These are phyloP conservation scores for Pantherophis vulpinus DNA, from an alignment of 2,797 vertebrate species.

Conservation along the genomic window DNA sequence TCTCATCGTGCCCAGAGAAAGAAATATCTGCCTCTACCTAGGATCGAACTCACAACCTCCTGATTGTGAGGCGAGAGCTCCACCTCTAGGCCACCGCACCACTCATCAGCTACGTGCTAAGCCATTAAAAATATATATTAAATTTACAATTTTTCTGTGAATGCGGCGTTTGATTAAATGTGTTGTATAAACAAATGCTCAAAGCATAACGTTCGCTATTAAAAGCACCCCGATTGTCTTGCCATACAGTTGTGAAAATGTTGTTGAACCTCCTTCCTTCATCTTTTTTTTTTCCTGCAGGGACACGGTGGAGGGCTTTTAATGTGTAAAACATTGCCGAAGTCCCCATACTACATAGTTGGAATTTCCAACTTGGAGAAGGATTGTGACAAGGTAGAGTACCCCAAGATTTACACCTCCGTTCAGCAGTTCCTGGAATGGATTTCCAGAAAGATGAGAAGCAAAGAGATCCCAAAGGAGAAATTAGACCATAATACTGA, in stretches of 20 bases:
- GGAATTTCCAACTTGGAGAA: slow-evolving; percentile 15
- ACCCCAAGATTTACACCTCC: slow-evolving; percentile 8
- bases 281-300: not conserved
- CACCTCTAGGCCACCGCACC: no score
- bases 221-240: not conserved
- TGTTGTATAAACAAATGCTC: not conserved
- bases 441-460: not conserved
- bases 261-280: not conserved
- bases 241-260: not conserved
- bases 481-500: no score
- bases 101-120: not conserved
- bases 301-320: not conserved
- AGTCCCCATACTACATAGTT: not conserved
- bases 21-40: no score
- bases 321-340: not conserved
- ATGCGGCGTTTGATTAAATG: not conserved
- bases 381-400: slow-evolving; percentile 7
- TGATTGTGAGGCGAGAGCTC: no score
- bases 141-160: not conserved
- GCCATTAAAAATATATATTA: not conserved
- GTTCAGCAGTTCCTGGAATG: slow-evolving; percentile 12
- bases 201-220: not conserved
- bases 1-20: no score
- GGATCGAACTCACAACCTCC: no score
- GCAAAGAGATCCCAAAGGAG: no score